Evolutionary conservation across 2,797 vertebrate genomes (phyloP), one percentile per base, ranked within the genome.

Genomic region (Chanos chanos): DNA sequence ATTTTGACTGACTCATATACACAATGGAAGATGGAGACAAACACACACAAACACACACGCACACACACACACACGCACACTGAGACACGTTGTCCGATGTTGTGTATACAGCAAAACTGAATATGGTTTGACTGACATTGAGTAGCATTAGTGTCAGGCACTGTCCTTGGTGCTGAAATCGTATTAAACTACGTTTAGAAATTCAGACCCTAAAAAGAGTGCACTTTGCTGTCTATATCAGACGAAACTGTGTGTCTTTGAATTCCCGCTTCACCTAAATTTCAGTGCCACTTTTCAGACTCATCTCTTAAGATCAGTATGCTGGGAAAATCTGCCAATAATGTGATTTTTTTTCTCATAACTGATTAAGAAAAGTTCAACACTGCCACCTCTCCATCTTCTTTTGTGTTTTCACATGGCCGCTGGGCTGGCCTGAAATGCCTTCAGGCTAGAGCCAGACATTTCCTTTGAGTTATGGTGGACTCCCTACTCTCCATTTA

Each of bases 381-480:
- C 30, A 44, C 21, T 19, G 37, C 62, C 22, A 48, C 28, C 48
- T 31, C 48, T 7, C 44, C 31, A 30, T 48, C 58, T 44, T 41
- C 28, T 53, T n/a, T 37, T 52, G n/a, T 31, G 27, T 25, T 25
- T 3, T 2, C 51, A 49, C 37, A 18, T 56, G 48, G 52, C 69
- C 24, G 15, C 64, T 27, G 51, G 67, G 36, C 18, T 59, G 59
- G 52, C 37, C 33, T 63, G 66, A 63, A 69, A 55, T 31, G 34
- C 59, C 73, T 57, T 1, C 24, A 31, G 72, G 70, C 64, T 25
- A 58, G 50, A 56, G 22, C 34, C 62, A 59, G 55, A 52, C 16
- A 54, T 50, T 67, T 66, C 27, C 31, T 56, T 64, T 72, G 62
- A 71, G 55, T 70, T 48, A 10, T 18, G 53, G 39, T 40, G 65